Conservation (phyloP, 2,797 vertebrate genomes). For the Carcharodon carcharias region DNA sequence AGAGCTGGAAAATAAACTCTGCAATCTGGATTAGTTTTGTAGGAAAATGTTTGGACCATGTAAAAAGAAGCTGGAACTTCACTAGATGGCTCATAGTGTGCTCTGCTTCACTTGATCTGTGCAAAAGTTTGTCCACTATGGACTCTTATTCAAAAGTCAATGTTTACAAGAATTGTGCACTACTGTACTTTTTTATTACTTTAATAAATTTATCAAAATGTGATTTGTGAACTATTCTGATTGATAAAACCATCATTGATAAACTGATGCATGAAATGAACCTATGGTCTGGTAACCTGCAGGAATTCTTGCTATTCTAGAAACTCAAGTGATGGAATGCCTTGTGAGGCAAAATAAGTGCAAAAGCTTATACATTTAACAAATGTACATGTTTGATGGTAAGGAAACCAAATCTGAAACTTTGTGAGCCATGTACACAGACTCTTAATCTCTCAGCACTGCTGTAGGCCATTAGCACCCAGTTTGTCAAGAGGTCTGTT, state of each 20-base stretch:
- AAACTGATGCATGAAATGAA: not conserved
- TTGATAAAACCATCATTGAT: not conserved
- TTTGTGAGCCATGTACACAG: not conserved
- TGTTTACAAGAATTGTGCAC: conserved; percentile 10
- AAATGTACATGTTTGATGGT: not conserved
- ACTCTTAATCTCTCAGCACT: not conserved
- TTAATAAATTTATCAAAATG: conserved; percentile 31
- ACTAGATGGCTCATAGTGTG: not conserved
- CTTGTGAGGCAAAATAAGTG: not conserved
- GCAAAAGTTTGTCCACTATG: not conserved
- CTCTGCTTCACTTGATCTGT: not conserved
- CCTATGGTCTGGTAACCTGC: not conserved
- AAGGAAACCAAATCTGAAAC: not conserved
- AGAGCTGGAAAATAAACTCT: not conserved
- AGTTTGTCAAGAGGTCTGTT: conserved; percentile 23
- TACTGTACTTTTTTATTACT: conserved; percentile 21
- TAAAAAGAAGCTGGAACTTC: not conserved
- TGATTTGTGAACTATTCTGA: conserved; percentile 5
- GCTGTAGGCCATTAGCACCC: conserved; percentile 16
- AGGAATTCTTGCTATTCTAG: conserved; percentile 6
- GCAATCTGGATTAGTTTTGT: not conserved
- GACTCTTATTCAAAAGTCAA: not conserved
- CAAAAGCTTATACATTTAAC: not conserved
- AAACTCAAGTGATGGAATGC: not conserved
- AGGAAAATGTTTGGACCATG: not conserved